Base-by-base conservation (phyloP, 2,888 invertebrate genomes). In the Pseudococcus jackbeardsleyi region DNA sequence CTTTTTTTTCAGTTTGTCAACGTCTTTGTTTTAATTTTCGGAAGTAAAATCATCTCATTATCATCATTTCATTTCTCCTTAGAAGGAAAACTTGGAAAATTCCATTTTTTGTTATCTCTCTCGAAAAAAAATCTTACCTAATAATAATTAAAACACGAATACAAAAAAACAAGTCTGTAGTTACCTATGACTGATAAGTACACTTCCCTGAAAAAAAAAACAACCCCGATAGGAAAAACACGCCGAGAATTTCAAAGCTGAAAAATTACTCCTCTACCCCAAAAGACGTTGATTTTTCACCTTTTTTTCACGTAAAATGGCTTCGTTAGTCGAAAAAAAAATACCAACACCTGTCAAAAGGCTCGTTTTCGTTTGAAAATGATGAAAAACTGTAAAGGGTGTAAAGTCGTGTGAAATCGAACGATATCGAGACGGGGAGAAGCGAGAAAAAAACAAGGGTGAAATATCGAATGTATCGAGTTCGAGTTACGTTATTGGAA, bases 271-370 rank as follows among this genome's bases (percentile, higher is more conserved):
- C 12, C 15, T 42, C 42, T 3, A 77, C 79, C 79, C 79, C 46
- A 39, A 79, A n/a, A n/a, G 42, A 79, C 79, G 39, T 39, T 33
- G 68, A 72, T 42, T 79, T 79, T 46, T 4, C n/a, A n/a, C 9
- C 1, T n/a, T 79, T 42, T 79, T 79, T 79, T 79, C 79, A 42
- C 79, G 79, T 42, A 79, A 79, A 79, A 79, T 79, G 42, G 42
- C 79, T 79, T 79, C 79, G 79, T 79, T 79, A 79, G 42, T 39
- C 42, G n/a, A 79, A 79, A 42, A 79, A 79, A 26, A 79, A 79
- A 79, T 79, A 42, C 68, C 68, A 33, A 33, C 68, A 72, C 68
- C 68, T 72, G 68, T 72, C 68, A 72, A 72, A 72, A 72, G 26
- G 33, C 68, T 72, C 33, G 68, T 12, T 72, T 72, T 33, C 33